A percentile compares a stretch with the other conserved stretches of the same genome.
phyloP scores from a whole-genome alignment of 2,113 vertebrate genomes.

The Puffinus mauretanicus region DNA sequence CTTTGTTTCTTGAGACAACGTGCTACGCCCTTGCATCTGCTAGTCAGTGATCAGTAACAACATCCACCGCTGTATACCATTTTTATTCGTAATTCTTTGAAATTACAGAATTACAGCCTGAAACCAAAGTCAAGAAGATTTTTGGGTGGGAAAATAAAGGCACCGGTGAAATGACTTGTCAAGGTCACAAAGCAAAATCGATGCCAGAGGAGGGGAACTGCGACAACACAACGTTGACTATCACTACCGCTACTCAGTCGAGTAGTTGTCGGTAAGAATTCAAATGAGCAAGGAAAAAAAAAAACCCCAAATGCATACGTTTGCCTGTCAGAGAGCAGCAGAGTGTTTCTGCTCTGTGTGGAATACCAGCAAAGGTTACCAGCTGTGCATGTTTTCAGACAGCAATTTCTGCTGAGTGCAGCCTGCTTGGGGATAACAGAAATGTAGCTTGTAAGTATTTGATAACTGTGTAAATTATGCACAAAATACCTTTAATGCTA shows the following conservation, averaged over 20 bases:
- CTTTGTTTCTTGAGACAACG: background rate
- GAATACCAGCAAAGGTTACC: constrained; percentile 60
- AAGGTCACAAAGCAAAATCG: background rate
- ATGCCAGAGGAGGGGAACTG: background rate
- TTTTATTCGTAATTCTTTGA: background rate
- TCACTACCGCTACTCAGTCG: background rate
- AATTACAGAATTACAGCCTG: background rate
- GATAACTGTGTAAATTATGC: constrained; percentile 36
- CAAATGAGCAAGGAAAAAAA: background rate
- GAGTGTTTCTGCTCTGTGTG: constrained; percentile 19
- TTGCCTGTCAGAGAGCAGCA: constrained; percentile 10
- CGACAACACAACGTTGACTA: background rate
- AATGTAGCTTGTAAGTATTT: constrained; percentile 24
- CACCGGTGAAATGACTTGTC: background rate
- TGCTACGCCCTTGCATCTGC: background rate
- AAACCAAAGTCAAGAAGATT: background rate
- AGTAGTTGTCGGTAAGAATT: constrained; percentile 11
- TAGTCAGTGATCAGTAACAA: background rate
- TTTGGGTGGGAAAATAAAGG: background rate
- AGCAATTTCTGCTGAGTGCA: constrained; percentile 27
- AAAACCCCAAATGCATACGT: background rate
- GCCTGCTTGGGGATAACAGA: constrained; percentile 25
- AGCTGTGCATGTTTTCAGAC: constrained; percentile 52
- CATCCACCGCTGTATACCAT: rapidly evolving
- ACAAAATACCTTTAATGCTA: constrained; percentile 30